Percentiles rank a stretch among this genome's conserved stretches.
These are phyloP conservation scores for Mesochorus sp. DNA, from an alignment of 2,888 invertebrate genomes.

Conservation along the genomic window DNA sequence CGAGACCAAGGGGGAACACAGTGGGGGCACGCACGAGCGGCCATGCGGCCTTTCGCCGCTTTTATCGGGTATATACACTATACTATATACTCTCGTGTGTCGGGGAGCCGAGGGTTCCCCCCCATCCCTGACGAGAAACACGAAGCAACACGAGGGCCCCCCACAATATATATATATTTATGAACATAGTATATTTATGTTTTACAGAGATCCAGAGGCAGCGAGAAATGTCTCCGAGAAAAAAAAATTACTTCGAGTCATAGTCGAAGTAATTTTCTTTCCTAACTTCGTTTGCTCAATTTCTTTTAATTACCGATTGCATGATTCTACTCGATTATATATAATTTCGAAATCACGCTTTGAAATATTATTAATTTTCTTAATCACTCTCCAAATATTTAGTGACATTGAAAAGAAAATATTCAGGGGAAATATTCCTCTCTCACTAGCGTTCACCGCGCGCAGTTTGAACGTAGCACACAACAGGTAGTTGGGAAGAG, in stretches of 20 bases:
- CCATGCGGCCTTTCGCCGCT: slow-evolving; percentile 69
- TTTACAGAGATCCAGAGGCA: slow-evolving; percentile 14
- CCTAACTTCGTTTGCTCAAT: no score
- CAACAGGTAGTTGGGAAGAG: slow-evolving; percentile 79
- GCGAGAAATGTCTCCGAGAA: slow-evolving; percentile 2
- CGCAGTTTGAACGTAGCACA: slow-evolving; percentile 69
- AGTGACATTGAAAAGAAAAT: no score
- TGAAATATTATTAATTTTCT: no score
- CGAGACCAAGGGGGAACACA: slow-evolving; percentile 43
- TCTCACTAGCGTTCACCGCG: slow-evolving; percentile 58
- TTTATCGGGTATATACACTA: slow-evolving; percentile 57
- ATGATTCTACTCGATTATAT: no score
- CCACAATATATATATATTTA: slow-evolving; percentile 28
- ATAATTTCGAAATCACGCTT: no score
- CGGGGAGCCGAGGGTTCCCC: slow-evolving; percentile 53
- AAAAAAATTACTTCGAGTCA: no score
- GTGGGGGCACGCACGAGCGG: slow-evolving; percentile 62
- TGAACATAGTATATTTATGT: slow-evolving; percentile 20
- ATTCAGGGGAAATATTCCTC: slow-evolving; percentile 22
- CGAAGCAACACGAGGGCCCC: slow-evolving; percentile 51
- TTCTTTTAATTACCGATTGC: no score
- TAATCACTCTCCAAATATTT: no score
- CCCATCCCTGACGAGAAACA: slow-evolving; percentile 26
- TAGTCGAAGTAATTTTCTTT: no score
- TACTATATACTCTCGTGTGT: slow-evolving; percentile 44